Percentiles rank a stretch among this genome's conserved stretches.
Conservation (phyloP, 2,113 vertebrate genomes). For the Pseudopipra pipra region DNA sequence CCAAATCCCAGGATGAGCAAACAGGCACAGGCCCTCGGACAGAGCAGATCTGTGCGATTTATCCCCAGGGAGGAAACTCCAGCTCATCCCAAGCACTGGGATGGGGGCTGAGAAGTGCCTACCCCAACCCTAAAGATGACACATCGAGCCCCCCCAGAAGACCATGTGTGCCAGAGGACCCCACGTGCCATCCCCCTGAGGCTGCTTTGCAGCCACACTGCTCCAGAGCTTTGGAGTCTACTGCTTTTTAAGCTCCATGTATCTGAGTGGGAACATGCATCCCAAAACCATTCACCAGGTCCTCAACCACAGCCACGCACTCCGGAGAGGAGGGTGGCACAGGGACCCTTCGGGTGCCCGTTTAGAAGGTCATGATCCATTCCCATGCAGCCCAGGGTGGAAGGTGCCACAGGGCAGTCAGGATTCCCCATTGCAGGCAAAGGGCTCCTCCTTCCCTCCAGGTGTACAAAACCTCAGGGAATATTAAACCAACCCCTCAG, state of each 20-base stretch:
- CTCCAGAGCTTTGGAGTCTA: background rate
- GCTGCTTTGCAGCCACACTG: background rate
- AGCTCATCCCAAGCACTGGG: accelerated
- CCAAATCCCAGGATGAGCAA: background rate
- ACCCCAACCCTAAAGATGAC: background rate
- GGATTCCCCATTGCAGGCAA: background rate
- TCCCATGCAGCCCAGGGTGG: background rate
- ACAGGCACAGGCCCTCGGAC: background rate
- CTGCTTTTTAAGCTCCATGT: accelerated
- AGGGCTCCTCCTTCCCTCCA: background rate
- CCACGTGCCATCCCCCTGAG: background rate
- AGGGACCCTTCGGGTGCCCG: background rate
- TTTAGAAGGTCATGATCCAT: background rate
- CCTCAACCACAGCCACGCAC: accelerated
- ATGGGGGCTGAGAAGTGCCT: accelerated
- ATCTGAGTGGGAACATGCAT: background rate
- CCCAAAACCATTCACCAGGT: background rate
- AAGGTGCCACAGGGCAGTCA: background rate
- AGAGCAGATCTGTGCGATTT: background rate
- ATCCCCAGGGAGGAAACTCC: background rate
- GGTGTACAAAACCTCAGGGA: background rate
- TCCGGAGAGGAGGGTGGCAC: background rate
- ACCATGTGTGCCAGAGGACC: background rate
- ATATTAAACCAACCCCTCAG: background rate
- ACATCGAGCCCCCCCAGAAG: background rate